phyloP scores from a whole-genome alignment of 2,113 vertebrate species.

The Heterotis niloticus region DNA sequence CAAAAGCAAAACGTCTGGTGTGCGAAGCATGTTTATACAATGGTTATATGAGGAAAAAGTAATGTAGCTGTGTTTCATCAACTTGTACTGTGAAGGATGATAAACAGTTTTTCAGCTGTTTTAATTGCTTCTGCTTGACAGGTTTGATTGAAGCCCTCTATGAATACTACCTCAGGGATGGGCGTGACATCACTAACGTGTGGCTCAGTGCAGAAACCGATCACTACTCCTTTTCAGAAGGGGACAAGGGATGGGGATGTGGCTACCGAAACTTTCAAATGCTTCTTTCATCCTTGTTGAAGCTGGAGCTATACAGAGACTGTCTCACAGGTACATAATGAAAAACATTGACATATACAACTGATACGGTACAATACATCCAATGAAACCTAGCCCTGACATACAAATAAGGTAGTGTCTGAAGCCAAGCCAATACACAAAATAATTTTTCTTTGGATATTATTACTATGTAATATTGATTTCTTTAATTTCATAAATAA shows the following conservation, averaged over 20 bases:
- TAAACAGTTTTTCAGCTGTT: neutral
- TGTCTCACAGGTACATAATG: slow-evolving; percentile 66
- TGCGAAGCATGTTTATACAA: slow-evolving; percentile 26
- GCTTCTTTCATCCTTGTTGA: slow-evolving; percentile 79
- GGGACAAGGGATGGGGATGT: slow-evolving; percentile 90
- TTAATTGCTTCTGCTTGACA: slow-evolving; percentile 35
- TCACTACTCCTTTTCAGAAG: slow-evolving; percentile 79
- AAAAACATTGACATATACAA: neutral
- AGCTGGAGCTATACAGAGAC: slow-evolving; percentile 63
- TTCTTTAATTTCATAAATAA: no score
- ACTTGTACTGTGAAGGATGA: neutral
- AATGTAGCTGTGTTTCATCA: neutral
- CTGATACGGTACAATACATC: neutral
- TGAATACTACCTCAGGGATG: slow-evolving; percentile 70
- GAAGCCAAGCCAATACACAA: neutral
- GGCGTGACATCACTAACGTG: slow-evolving; percentile 67
- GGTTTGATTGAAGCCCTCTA: slow-evolving; percentile 72
- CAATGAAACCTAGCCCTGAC: neutral
- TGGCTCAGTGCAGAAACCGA: slow-evolving; percentile 82
- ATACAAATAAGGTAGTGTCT: neutral
- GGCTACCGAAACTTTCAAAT: slow-evolving; percentile 96
- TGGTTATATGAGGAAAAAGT: neutral
- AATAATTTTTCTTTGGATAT: no score
- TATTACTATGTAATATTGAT: no score
- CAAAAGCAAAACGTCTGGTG: slow-evolving; percentile 80